Percentiles rank a stretch among this genome's conserved stretches.
phyloP scores from a whole-genome alignment of 2,888 invertebrate genomes.

The Tricholauxania praeusta region DNA sequence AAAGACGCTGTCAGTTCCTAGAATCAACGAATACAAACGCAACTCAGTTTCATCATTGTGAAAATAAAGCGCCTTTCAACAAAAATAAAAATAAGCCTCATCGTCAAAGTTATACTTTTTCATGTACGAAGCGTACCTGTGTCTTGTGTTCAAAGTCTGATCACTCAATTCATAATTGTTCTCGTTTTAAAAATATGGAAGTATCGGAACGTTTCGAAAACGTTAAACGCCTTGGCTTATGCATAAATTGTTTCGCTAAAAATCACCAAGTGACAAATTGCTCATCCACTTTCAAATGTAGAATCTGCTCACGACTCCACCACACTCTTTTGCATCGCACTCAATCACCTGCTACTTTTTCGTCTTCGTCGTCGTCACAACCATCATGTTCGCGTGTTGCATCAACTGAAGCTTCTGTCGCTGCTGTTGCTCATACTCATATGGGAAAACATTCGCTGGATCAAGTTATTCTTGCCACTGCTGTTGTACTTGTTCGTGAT shows the following conservation, averaged over 20 bases:
- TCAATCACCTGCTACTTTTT: neutral
- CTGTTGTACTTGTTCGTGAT: neutral
- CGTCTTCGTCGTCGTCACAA: too few relatives aligned
- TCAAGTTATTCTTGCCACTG: neutral
- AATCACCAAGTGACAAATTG: too few relatives aligned
- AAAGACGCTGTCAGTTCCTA: too few relatives aligned
- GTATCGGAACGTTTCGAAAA: neutral
- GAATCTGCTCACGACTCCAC: constrained; percentile 8
- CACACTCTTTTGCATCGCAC: constrained; percentile 36
- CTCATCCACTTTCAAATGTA: constrained; percentile 10
- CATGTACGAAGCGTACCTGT: constrained; percentile 25
- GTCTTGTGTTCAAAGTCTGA: constrained; percentile 21
- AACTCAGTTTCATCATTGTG: too few relatives aligned
- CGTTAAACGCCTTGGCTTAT: too few relatives aligned
- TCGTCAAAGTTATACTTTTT: neutral
- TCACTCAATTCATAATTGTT: constrained; percentile 23
- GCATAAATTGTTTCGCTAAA: too few relatives aligned
- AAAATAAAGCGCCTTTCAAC: too few relatives aligned
- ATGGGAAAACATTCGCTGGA: neutral
- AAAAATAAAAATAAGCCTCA: constrained; percentile 3
- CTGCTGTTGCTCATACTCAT: neutral
- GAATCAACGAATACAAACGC: too few relatives aligned
- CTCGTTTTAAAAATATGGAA: constrained; percentile 27
- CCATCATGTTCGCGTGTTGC: too few relatives aligned
- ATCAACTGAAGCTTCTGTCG: too few relatives aligned